Conservation (phyloP, 2,113 vertebrate species). For the Triplophysa dalaica region DNA sequence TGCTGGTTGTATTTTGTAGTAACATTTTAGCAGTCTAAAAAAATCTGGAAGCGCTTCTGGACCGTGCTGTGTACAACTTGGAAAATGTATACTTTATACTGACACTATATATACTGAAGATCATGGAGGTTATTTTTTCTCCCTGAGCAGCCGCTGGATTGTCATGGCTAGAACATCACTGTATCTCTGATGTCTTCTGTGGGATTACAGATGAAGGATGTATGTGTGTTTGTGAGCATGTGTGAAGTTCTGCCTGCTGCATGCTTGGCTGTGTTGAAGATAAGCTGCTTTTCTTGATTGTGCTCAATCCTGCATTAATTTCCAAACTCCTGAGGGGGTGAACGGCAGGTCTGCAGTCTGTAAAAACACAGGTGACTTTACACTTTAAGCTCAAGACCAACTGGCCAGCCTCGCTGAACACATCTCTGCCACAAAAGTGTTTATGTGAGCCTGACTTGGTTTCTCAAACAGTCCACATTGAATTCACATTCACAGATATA, state of each 20-base stretch:
- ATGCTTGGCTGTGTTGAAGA: slow-evolving; percentile 73
- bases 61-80: no score
- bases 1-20: no score
- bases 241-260: slow-evolving; percentile 61
- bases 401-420: slow-evolving; percentile 11
- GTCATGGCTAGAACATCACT: not conserved
- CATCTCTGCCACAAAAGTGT: not conserved
- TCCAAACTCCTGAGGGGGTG: slow-evolving; percentile 71
- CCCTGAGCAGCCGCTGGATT: not conserved
- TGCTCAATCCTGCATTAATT: slow-evolving; percentile 77
- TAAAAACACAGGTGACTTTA: slow-evolving; percentile 57
- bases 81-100: no score
- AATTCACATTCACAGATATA: not conserved
- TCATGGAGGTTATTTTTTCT: no score
- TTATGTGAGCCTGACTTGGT: not conserved
- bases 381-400: slow-evolving; percentile 30
- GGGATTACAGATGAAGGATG: slow-evolving; percentile 68
- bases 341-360: slow-evolving; percentile 59
- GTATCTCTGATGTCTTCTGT: slow-evolving; percentile 60
- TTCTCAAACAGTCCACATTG: not conserved
- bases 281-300: slow-evolving; percentile 80
- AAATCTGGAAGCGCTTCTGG: no score
- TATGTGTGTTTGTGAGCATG: slow-evolving; percentile 46
- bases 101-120: no score
- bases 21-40: no score